phyloP scores from a whole-genome alignment of 2,797 vertebrate genomes.

The Telmatherina bonti region DNA sequence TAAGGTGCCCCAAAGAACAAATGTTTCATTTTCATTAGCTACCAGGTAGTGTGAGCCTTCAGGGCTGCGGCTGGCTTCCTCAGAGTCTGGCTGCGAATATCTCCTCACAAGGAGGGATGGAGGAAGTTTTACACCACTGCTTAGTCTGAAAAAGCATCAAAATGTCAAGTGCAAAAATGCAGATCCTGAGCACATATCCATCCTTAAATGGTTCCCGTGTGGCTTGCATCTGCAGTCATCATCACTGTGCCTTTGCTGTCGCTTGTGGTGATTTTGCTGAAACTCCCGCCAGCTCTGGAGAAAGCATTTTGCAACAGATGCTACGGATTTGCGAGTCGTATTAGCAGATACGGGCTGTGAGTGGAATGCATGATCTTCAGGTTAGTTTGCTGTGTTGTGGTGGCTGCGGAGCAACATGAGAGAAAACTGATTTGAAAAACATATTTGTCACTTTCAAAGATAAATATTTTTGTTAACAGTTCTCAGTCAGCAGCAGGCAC shows the following conservation, averaged over 20 bases:
- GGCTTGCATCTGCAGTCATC: constrained; percentile 19
- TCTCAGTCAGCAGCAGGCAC: too few relatives aligned
- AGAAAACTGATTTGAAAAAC: too few relatives aligned
- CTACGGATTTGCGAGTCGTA: too few relatives aligned
- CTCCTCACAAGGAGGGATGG: constrained; percentile 52
- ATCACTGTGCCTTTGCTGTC: constrained; percentile 11
- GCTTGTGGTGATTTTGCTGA: constrained; percentile 6
- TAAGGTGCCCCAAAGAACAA: constrained; percentile 78
- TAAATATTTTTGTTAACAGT: too few relatives aligned
- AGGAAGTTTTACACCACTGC: constrained; percentile 67
- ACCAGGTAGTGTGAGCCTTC: constrained; percentile 64
- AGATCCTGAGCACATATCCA: constrained; percentile 42
- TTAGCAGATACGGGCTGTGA: too few relatives aligned
- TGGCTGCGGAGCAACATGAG: too few relatives aligned
- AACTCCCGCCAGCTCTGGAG: too few relatives aligned
- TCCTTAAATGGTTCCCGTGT: constrained; percentile 35
- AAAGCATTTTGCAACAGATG: too few relatives aligned
- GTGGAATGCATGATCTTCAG: too few relatives aligned
- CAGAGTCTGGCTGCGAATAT: constrained; percentile 59
- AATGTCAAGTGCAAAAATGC: constrained; percentile 42
- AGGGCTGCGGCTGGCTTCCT: constrained; percentile 52
- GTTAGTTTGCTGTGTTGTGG: too few relatives aligned
- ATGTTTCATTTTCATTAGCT: constrained; percentile 86
- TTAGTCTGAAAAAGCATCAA: constrained; percentile 52
- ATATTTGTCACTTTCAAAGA: too few relatives aligned